Evolutionary conservation across 2,113 vertebrate genomes (phyloP).

Genomic region (Leptobrachium ailaonicum): DNA sequence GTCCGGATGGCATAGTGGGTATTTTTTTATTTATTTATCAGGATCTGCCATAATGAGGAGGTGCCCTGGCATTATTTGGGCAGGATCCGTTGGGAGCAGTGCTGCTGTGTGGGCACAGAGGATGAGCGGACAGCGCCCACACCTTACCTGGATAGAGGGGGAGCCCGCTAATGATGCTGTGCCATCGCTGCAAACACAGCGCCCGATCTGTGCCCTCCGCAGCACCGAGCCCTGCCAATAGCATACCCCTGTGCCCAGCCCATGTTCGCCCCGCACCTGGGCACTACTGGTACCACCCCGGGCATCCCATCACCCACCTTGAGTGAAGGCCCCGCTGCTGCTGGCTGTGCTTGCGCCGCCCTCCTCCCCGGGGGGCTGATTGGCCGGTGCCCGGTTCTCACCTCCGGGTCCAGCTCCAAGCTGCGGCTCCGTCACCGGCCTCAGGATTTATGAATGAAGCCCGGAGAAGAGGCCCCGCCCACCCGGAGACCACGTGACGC

Average conservation of each 20-base stretch:
- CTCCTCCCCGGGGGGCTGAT: neutral
- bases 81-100: neutral
- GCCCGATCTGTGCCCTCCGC: too few species aligned
- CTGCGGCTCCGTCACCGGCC: slow-evolving; percentile 43
- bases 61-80: neutral
- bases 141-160: neutral
- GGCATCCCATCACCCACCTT: neutral
- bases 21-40: too few species aligned
- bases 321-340: neutral
- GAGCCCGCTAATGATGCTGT: too few species aligned
- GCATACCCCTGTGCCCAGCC: neutral
- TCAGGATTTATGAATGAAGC: slow-evolving; percentile 61
- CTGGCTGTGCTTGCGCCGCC: neutral
- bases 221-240: too few species aligned
- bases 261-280: slow-evolving; percentile 1
- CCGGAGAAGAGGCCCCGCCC: slow-evolving; percentile 43
- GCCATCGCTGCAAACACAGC: too few species aligned
- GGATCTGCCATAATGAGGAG: neutral
- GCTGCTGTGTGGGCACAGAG: neutral
- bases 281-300: neutral
- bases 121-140: neutral
- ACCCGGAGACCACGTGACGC: slow-evolving; percentile 48
- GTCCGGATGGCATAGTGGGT: too few species aligned
- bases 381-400: slow-evolving; percentile 13
- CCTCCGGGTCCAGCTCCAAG: slow-evolving; percentile 21